Conservation (phyloP, 2,113 vertebrate species). For the Triplophysa tibetana region DNA sequence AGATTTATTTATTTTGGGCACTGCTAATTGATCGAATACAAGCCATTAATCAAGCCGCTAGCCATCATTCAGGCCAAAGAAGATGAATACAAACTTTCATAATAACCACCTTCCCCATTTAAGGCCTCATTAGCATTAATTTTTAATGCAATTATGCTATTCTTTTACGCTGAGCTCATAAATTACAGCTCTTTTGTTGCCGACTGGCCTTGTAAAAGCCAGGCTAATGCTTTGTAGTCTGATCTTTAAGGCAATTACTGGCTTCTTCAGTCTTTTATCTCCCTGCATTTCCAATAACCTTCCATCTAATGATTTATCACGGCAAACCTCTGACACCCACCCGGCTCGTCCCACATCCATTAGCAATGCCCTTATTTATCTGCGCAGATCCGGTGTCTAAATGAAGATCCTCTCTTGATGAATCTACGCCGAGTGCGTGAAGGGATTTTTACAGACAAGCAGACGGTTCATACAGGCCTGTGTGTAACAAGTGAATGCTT, state of each 20-base stretch:
- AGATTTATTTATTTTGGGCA: constrained; percentile 79
- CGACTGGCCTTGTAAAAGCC: constrained; percentile 98
- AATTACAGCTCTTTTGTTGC: constrained; percentile 99
- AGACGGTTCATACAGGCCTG: too few species aligned
- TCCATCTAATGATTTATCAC: constrained; percentile 83
- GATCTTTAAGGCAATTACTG: constrained; percentile 99
- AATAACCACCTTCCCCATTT: constrained; percentile 99
- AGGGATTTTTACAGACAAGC: too few species aligned
- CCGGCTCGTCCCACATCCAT: constrained; percentile 60
- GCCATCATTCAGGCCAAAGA: constrained; percentile 97
- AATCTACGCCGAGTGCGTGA: constrained; percentile 11
- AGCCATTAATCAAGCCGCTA: constrained; percentile 99
- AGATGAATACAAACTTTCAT: constrained; percentile 99
- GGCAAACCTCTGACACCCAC: constrained; percentile 58
- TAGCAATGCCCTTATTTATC: constrained; percentile 53
- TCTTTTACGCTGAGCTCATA: constrained; percentile 99
- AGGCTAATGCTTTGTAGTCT: constrained; percentile 99
- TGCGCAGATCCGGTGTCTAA: constrained; percentile 47
- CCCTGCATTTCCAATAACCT: constrained; percentile 88
- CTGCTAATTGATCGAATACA: constrained; percentile 99
- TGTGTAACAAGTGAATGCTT: too few species aligned
- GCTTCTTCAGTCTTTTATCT: constrained; percentile 87
- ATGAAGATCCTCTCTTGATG: constrained; percentile 49
- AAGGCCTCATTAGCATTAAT: constrained; percentile 99
- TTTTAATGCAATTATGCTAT: constrained; percentile 99